Evolutionary conservation across 1,140 invertebrate genomes (phyloP).

Genomic region (Steinernema khuongi): DNA sequence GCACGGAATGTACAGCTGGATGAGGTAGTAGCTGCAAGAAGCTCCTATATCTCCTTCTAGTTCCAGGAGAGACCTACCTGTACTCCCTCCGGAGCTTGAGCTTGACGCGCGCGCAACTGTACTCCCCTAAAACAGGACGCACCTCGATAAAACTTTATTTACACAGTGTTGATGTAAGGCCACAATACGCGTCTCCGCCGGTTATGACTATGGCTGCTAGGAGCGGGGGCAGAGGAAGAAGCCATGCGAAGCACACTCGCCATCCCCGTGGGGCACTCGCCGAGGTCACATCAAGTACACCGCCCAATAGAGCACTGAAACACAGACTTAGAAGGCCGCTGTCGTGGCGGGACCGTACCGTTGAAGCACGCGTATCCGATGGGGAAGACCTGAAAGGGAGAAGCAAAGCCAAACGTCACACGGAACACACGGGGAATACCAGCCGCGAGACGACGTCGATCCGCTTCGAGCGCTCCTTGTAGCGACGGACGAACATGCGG

Average conservation of each 20-base stretch:
- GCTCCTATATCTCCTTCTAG: neutral
- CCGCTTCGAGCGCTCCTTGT: constrained; percentile 53
- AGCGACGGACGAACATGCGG: constrained; percentile 48
- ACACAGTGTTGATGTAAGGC: constrained; percentile 19
- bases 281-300: constrained; percentile 54
- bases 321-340: neutral
- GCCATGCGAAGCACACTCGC: constrained; percentile 8
- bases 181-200: constrained; percentile 23
- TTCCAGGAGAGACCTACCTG: constrained; percentile 21
- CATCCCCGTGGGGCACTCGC: neutral
- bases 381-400: constrained; percentile 52
- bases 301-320: constrained; percentile 57
- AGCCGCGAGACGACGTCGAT: constrained; percentile 54
- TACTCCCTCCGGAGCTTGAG: constrained; percentile 86
- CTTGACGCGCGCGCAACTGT: constrained; percentile 89
- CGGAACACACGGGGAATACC: constrained; percentile 24
- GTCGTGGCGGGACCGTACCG: constrained; percentile 35
- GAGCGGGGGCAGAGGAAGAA: neutral
- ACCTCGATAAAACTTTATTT: constrained; percentile 16
- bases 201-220: constrained; percentile 2
- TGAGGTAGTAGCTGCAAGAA: constrained; percentile 84
- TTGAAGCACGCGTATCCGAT: constrained; percentile 58
- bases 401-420: constrained; percentile 12
- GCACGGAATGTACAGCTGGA: constrained; percentile 66
- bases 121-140: constrained; percentile 70